A percentile compares a stretch with the other conserved stretches of the same genome.
These are phyloP conservation scores for Murina feae DNA, from an alignment of 2,113 vertebrate species.

Conservation along the genomic window DNA sequence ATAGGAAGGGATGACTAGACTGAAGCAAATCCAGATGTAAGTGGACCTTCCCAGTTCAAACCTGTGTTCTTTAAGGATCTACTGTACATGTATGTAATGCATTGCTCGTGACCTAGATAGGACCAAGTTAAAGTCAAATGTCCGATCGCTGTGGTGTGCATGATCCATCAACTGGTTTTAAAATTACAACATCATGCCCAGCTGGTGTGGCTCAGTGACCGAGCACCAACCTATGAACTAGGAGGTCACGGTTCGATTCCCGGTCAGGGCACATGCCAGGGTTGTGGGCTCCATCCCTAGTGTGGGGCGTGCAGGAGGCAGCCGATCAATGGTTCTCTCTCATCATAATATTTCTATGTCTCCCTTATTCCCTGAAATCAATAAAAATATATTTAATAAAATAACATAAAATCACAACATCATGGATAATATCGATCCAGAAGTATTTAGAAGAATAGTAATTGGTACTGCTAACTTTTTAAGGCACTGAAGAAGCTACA, in stretches of 20 bases:
- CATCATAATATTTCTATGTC: too few species aligned
- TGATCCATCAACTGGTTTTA: background rate
- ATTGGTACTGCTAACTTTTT: background rate
- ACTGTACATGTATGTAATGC: too few species aligned
- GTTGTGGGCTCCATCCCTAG: too few species aligned
- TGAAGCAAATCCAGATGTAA: background rate
- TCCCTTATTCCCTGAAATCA: too few species aligned
- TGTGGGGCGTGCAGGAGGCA: too few species aligned
- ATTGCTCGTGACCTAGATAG: background rate
- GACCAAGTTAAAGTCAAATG: background rate
- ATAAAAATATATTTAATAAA: too few species aligned
- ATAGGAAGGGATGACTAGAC: background rate
- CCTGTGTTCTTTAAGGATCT: background rate
- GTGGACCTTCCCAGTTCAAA: background rate
- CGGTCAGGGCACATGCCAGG: too few species aligned
- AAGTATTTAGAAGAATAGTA: conserved; percentile 12
- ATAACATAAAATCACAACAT: background rate
- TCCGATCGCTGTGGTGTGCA: background rate
- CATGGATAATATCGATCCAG: background rate
- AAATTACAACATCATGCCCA: background rate
- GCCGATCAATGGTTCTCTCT: too few species aligned
- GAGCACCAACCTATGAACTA: too few species aligned
- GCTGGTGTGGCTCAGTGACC: too few species aligned
- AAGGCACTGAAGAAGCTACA: background rate
- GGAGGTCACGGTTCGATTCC: too few species aligned